phyloP scores from a whole-genome alignment of 2,888 invertebrate species.

The Dasysyrphus tricinctus region DNA sequence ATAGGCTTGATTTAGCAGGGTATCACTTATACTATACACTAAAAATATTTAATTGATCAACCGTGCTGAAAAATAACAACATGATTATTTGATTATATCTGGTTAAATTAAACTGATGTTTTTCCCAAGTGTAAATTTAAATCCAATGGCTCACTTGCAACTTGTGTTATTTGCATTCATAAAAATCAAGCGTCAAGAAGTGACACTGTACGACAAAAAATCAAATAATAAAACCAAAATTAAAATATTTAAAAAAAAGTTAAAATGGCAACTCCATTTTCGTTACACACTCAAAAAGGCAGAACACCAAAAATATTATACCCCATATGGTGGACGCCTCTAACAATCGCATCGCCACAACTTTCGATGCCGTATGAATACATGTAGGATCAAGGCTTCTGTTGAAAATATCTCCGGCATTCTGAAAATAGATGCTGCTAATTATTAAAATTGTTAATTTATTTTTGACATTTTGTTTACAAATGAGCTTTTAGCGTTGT shows the following conservation, averaged over 20 bases:
- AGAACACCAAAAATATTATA: conserved; percentile 46
- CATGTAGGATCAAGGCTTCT: conserved; percentile 41
- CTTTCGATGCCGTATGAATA: conserved; percentile 37
- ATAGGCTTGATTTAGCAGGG: too few species aligned
- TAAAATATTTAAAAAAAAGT: not conserved
- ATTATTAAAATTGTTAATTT: conserved; percentile 63
- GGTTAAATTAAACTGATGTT: too few species aligned
- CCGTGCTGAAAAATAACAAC: too few species aligned
- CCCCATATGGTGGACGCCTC: conserved; percentile 31
- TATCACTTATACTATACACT: too few species aligned
- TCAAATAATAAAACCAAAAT: not conserved
- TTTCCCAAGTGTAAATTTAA: too few species aligned
- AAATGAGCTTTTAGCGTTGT: conserved; percentile 40
- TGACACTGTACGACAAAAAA: too few species aligned
- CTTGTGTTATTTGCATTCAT: too few species aligned
- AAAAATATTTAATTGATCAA: too few species aligned
- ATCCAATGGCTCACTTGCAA: too few species aligned
- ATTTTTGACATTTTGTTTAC: conserved; percentile 71
- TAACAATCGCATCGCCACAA: not conserved
- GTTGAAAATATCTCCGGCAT: conserved; percentile 18
- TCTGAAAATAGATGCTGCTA: conserved; percentile 48
- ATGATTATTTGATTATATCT: too few species aligned
- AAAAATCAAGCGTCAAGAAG: too few species aligned
- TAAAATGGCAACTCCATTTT: not conserved
- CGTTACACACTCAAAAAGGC: conserved; percentile 42